phyloP scores from a whole-genome alignment of 92 coral and sea anemone genomes.

The Palythoa caribaeorum region DNA sequence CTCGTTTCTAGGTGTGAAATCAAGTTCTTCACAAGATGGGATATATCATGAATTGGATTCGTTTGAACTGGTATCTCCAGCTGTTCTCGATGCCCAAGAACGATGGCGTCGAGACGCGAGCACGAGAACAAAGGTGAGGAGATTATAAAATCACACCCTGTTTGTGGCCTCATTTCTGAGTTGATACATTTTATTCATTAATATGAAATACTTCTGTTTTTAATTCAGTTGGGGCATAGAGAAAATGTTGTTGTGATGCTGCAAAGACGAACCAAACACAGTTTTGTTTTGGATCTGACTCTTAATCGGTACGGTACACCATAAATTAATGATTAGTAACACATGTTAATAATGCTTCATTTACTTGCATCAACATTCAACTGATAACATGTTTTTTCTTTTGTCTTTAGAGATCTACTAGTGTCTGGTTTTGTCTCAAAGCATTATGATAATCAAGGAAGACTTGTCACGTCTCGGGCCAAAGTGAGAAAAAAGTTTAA shows the following conservation, averaged over 20 bases:
- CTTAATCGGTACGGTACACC: constrained; percentile 30
- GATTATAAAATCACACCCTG: not conserved
- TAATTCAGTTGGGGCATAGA: constrained; percentile 34
- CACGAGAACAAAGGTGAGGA: constrained; percentile 19
- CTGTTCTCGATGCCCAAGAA: constrained; percentile 17
- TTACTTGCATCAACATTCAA: not conserved
- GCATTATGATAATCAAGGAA: constrained; percentile 5
- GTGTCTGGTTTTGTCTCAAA: constrained; percentile 31
- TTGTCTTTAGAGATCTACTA: constrained; percentile 7
- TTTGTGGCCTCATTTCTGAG: not conserved
- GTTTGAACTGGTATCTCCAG: constrained; percentile 27
- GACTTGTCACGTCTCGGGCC: constrained; percentile 2
- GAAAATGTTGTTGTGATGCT: constrained; percentile 4
- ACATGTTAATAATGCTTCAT: constrained; percentile 1
- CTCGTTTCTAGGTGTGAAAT: constrained; percentile 6
- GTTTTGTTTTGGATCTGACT: constrained; percentile 29
- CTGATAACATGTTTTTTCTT: not conserved
- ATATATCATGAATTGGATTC: constrained; percentile 29
- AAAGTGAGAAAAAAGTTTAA: constrained; percentile 9
- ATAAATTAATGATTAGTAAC: not conserved
- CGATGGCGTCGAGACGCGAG: constrained; percentile 38
- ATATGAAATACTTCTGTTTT: not conserved
- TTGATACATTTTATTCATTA: not conserved
- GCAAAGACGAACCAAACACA: not conserved
- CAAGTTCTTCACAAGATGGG: constrained; percentile 11